These are phyloP conservation scores for human (Homo sapiens) DNA, from an alignment of 2,113 vertebrate genomes.

Conservation along the genomic window DNA sequence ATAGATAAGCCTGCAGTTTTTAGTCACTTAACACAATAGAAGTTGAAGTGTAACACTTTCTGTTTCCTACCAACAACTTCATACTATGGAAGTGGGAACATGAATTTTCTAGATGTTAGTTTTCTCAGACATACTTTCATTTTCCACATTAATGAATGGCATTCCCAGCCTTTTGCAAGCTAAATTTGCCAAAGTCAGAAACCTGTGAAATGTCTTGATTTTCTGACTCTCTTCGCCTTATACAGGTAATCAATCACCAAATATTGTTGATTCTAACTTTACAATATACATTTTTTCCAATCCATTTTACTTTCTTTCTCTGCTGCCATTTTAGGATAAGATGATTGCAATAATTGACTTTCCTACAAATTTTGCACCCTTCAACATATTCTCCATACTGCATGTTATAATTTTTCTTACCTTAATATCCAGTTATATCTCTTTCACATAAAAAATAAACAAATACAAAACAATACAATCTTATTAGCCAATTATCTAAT, in stretches of 20 bases:
- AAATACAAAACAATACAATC: background rate
- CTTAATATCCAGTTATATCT: background rate
- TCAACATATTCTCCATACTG: background rate
- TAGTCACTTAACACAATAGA: background rate
- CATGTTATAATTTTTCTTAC: background rate
- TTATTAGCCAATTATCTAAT: background rate
- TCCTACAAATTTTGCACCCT: background rate
- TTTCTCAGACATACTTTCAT: background rate
- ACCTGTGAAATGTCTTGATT: background rate
- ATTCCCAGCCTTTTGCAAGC: background rate
- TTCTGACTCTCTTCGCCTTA: background rate
- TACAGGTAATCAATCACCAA: background rate
- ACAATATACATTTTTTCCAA: background rate
- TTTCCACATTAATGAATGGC: background rate
- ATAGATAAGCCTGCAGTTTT: background rate
- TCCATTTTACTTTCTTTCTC: background rate
- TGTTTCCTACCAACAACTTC: background rate
- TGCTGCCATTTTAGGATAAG: background rate
- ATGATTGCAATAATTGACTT: background rate
- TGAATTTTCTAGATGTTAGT: background rate
- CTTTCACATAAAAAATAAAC: background rate
- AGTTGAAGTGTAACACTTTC: background rate
- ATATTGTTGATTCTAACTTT: background rate
- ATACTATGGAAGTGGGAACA: background rate
- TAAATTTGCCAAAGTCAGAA: background rate